phyloP scores from a whole-genome alignment of 2,888 invertebrate genomes.

The Notodonta dromedarius region DNA sequence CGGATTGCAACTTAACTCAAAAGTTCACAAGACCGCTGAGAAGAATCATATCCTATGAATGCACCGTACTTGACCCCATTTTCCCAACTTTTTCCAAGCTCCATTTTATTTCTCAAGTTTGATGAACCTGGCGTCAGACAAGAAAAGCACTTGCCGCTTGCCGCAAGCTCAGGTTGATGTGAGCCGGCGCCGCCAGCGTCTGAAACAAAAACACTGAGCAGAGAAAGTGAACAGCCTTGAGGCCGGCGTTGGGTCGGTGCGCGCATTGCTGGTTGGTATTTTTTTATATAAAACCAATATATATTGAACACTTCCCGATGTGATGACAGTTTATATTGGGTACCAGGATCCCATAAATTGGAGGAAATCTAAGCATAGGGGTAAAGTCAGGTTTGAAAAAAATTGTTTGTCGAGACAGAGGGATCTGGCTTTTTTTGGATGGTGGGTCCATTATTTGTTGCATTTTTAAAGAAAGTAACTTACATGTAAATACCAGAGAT shows the following conservation, averaged over 20 bases:
- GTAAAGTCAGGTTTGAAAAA: too few relatives aligned
- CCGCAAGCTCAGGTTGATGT: neutral
- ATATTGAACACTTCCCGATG: conserved; percentile 4
- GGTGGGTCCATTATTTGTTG: too few relatives aligned
- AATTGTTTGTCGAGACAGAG: too few relatives aligned
- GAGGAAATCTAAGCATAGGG: neutral
- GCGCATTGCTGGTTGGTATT: neutral
- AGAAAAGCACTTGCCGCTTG: conserved; percentile 1
- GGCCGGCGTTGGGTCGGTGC: neutral
- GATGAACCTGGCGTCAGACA: neutral
- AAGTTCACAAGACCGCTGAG: too few relatives aligned
- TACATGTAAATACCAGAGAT: too few relatives aligned
- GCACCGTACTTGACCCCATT: too few relatives aligned
- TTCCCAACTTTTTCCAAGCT: too few relatives aligned
- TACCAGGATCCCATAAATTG: neutral
- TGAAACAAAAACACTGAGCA: conserved; percentile 9
- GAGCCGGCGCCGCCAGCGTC: neutral
- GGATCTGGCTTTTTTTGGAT: too few relatives aligned
- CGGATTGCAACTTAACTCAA: too few relatives aligned
- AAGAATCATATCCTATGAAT: too few relatives aligned
- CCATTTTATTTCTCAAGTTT: neutral
- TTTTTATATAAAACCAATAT: neutral
- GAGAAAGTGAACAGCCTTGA: conserved; percentile 36
- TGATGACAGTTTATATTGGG: neutral
- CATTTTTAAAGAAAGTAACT: too few relatives aligned